Evolutionary conservation across 2,888 invertebrate genomes (phyloP).

Genomic region (Cantharis rufa): DNA sequence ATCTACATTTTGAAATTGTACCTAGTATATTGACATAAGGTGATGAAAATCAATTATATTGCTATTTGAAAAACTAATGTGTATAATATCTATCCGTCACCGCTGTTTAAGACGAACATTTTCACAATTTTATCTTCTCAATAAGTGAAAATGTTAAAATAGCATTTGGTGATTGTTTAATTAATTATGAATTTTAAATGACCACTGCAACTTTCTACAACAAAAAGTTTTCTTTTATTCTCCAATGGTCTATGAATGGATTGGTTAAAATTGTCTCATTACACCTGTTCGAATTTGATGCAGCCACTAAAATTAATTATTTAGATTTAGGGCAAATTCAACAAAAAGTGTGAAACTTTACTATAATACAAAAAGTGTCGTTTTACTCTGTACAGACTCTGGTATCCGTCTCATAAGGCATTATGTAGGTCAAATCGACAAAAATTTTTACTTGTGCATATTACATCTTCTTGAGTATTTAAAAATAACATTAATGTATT

Average conservation of each 20-base stretch:
- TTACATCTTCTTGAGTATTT: neutral
- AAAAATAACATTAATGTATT: neutral
- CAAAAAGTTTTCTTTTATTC: neutral
- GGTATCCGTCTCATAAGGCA: neutral
- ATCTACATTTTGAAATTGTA: neutral
- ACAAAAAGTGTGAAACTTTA: neutral
- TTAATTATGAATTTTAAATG: neutral
- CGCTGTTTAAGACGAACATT: neutral
- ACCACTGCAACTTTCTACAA: neutral
- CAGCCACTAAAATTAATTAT: neutral
- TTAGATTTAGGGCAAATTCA: neutral
- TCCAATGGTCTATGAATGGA: neutral
- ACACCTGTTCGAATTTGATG: neutral
- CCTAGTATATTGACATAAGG: neutral
- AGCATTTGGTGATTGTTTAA: neutral
- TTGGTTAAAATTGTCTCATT: neutral
- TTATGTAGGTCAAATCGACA: neutral
- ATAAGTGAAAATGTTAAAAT: neutral
- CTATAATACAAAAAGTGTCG: neutral
- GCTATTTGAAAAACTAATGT: neutral
- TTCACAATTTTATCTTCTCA: neutral
- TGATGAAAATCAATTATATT: neutral
- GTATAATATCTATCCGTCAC: neutral
- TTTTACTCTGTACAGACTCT: neutral
- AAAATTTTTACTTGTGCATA: neutral